Percentiles rank a stretch among this genome's conserved stretches.
These are phyloP conservation scores for Trogon melanurus DNA, from an alignment of 2,113 vertebrate genomes.

Conservation along the genomic window DNA sequence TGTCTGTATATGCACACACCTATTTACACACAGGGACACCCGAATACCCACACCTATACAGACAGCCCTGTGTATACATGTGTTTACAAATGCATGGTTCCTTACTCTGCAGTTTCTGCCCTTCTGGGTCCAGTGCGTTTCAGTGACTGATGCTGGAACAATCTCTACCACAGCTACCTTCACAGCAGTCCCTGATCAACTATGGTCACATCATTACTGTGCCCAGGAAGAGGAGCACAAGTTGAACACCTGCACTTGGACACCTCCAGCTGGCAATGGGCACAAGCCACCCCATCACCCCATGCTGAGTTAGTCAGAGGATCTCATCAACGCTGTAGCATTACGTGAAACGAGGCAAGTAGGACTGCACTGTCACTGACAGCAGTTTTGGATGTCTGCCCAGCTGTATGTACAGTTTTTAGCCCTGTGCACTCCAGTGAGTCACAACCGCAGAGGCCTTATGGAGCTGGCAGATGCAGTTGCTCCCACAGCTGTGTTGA, in stretches of 20 bases:
- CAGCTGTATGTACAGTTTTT: neutral
- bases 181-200: neutral
- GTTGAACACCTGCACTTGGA: fast-evolving
- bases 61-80: fast-evolving
- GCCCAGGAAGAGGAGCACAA: neutral
- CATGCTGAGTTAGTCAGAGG: neutral
- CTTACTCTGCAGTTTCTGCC: neutral
- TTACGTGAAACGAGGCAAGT: neutral
- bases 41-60: fast-evolving
- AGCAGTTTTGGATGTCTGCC: neutral
- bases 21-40: neutral
- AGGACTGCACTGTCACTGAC: neutral
- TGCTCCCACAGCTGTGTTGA: neutral
- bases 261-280: neutral
- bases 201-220: fast-evolving
- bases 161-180: neutral
- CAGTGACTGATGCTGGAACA: neutral
- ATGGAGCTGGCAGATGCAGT: neutral
- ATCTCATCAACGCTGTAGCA: neutral
- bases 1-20: fast-evolving
- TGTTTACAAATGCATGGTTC: fast-evolving
- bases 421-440: neutral
- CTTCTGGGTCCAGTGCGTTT: no score
- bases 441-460: fast-evolving
- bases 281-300: fast-evolving